Percentiles rank a stretch among this genome's conserved stretches.
phyloP scores from a whole-genome alignment of 2,797 vertebrate species.

The Loriculus beryllinus region DNA sequence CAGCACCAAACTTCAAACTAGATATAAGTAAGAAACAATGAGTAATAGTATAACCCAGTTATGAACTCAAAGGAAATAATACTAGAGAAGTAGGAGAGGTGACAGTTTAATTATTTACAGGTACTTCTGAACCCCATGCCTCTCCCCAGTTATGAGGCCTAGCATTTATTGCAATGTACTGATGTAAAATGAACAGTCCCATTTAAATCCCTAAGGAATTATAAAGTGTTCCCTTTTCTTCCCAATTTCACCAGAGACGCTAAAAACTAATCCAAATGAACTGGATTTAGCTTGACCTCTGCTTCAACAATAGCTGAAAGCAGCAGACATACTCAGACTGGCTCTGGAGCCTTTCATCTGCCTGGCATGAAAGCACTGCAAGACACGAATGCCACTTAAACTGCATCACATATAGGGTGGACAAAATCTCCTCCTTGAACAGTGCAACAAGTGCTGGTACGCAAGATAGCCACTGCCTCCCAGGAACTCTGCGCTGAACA shows the following conservation, averaged over 20 bases:
- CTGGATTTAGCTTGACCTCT: background rate
- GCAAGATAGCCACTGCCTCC: background rate
- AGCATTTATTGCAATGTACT: background rate
- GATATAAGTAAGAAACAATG: background rate
- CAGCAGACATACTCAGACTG: background rate
- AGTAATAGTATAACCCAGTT: background rate
- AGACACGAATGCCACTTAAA: background rate
- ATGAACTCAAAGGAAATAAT: background rate
- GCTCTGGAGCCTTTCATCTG: background rate
- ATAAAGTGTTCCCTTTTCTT: background rate
- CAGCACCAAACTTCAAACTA: background rate
- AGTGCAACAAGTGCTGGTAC: background rate
- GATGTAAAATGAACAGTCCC: background rate
- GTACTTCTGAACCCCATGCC: background rate
- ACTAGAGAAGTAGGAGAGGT: background rate
- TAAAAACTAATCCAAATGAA: background rate
- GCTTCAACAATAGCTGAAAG: background rate
- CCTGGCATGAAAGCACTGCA: background rate
- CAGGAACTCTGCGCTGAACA: background rate
- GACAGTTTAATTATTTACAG: background rate
- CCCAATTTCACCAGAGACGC: background rate
- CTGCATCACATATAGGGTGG: background rate
- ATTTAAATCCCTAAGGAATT: background rate
- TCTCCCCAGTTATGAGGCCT: background rate
- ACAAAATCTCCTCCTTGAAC: background rate